phyloP scores from a whole-genome alignment of 2,888 invertebrate genomes.

The Zaprionus obscuricornis region DNA sequence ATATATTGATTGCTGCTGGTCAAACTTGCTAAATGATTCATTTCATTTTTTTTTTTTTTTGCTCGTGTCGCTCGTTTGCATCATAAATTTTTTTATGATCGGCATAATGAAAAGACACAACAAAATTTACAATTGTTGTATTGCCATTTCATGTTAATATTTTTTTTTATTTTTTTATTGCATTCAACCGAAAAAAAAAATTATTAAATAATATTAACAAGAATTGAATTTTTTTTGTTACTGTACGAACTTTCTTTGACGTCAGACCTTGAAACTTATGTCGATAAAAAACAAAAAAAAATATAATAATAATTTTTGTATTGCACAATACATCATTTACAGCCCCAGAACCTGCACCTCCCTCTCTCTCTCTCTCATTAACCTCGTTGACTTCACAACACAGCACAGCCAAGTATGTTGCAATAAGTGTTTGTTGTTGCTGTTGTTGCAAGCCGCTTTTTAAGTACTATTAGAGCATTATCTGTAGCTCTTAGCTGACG shows the following conservation, averaged over 20 bases:
- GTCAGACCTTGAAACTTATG: slow-evolving; percentile 26
- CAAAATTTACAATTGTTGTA: slow-evolving; percentile 6
- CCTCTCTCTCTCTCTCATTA: too few species aligned
- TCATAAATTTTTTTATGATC: slow-evolving; percentile 15
- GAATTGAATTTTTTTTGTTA: too few species aligned
- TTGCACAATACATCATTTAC: too few species aligned
- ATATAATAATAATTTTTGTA: too few species aligned
- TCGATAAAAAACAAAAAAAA: too few species aligned
- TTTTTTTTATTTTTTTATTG: slow-evolving; percentile 33
- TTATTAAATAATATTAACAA: neutral
- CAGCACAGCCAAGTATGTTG: too few species aligned
- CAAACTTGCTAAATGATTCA: slow-evolving; percentile 46
- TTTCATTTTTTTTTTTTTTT: too few species aligned
- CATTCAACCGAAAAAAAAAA: too few species aligned
- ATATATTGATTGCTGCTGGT: neutral
- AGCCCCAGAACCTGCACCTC: too few species aligned
- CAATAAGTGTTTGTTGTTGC: too few species aligned
- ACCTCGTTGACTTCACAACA: too few species aligned
- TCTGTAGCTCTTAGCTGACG: slow-evolving; percentile 38
- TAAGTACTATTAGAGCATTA: slow-evolving; percentile 34
- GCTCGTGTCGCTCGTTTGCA: neutral
- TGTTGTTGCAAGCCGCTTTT: too few species aligned
- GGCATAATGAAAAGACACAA: slow-evolving; percentile 27
- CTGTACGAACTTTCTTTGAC: slow-evolving; percentile 14
- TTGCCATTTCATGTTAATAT: slow-evolving; percentile 27